Conservation (phyloP, 2,797 vertebrate species). For the Liparis tanakae region DNA sequence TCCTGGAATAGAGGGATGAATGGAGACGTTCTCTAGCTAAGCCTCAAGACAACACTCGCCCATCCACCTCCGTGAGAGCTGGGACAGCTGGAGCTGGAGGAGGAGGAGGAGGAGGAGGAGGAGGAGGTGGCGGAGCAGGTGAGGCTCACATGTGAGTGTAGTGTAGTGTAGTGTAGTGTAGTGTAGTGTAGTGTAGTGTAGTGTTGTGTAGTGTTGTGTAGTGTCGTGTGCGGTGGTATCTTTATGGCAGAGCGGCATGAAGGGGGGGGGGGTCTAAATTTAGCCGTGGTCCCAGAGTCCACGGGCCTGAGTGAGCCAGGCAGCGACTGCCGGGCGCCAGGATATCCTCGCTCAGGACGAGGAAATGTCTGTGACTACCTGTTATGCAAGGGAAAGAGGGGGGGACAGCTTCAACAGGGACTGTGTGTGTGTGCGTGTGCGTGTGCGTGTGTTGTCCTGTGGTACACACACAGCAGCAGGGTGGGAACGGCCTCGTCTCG, state of each 20-base stretch:
- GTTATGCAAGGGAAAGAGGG: conserved; percentile 90
- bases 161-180: no score
- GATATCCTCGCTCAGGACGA: conserved; percentile 99
- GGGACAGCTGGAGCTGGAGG: conserved; percentile 65
- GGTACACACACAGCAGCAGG: conserved; percentile 61
- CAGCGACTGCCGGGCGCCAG: conserved; percentile 99
- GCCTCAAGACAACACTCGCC: conserved; percentile 57
- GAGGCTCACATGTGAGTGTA: no score
- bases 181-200: no score
- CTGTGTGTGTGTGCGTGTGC: conserved; percentile 63
- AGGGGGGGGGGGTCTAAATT: conserved; percentile 87
- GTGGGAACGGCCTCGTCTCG: conserved; percentile 67
- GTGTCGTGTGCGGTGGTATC: conserved; percentile 56
- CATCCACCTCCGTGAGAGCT: conserved; percentile 53
- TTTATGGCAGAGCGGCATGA: conserved; percentile 51
- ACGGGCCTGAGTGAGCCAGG: conserved; percentile 83
- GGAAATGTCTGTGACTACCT: conserved; percentile 99
- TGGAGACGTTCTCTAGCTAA: conserved; percentile 96
- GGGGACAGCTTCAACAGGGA: conserved; percentile 73
- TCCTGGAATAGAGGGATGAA: conserved; percentile 92
- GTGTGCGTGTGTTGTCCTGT: conserved; percentile 51
- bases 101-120: conserved; percentile 57
- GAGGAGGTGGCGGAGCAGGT: no score
- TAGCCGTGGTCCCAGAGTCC: conserved; percentile 81
- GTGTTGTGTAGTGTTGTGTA: neutral